Conservation (phyloP, 2,113 vertebrate species). For the Paraplagusia blochii region DNA sequence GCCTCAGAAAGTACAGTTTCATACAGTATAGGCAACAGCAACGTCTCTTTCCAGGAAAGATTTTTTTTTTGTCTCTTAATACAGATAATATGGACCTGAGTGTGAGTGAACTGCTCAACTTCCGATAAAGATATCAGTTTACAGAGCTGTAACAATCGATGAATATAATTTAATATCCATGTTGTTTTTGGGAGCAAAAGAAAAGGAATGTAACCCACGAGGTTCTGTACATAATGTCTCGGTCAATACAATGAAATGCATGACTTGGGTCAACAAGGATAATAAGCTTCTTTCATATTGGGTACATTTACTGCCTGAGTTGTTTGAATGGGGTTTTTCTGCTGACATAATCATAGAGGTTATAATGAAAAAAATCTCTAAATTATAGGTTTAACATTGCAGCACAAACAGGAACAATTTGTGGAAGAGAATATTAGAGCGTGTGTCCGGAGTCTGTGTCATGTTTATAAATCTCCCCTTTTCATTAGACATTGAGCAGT, state of each 20-base stretch:
- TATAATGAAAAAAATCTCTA: background rate
- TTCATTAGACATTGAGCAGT: background rate
- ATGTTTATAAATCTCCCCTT: constrained; percentile 17
- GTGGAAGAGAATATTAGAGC: constrained; percentile 5
- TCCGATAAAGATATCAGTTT: background rate
- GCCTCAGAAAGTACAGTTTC: background rate
- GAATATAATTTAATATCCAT: background rate
- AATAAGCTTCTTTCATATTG: constrained; percentile 7
- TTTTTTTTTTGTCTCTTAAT: constrained; percentile 1
- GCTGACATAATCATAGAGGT: constrained; percentile 3
- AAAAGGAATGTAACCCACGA: too few species aligned
- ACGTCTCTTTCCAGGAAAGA: constrained; percentile 13
- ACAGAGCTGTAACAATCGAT: background rate
- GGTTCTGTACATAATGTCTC: constrained; percentile 4
- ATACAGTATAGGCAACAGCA: constrained; percentile 1
- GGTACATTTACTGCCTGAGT: constrained; percentile 5
- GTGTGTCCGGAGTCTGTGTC: constrained; percentile 4
- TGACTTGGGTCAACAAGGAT: background rate
- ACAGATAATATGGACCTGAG: constrained; percentile 11
- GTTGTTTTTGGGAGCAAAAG: constrained; percentile 11
- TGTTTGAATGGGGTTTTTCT: constrained; percentile 6
- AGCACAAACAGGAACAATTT: constrained; percentile 9
- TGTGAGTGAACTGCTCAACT: constrained; percentile 3
- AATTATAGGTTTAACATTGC: background rate
- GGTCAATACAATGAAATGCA: constrained; percentile 16